Percentiles rank a stretch among this genome's conserved stretches.
Conservation (phyloP, 2,113 vertebrate genomes). For the Melanotaenia duboulayi region DNA sequence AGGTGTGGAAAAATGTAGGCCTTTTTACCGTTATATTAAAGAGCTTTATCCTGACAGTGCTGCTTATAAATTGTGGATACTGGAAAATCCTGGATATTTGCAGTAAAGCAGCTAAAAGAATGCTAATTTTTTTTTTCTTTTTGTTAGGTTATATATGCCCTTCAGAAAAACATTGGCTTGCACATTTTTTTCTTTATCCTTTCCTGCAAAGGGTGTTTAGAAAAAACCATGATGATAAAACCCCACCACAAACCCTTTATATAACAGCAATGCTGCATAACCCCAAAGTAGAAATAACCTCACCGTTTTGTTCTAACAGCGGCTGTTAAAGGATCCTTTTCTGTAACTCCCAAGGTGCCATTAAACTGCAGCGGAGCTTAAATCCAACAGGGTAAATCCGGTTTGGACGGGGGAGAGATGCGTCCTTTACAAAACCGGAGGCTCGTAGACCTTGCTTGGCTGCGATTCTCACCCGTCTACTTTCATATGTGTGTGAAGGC, state of each 20-base stretch:
- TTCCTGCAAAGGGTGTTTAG: not conserved
- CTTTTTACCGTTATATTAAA: not conserved
- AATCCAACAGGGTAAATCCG: slow-evolving; percentile 2
- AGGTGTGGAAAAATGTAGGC: not conserved
- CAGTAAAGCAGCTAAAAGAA: not conserved
- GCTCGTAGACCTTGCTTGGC: not conserved
- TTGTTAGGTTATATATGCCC: too few relatives aligned
- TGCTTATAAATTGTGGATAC: not conserved
- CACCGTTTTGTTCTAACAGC: slow-evolving; percentile 58
- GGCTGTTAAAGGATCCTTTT: slow-evolving; percentile 10
- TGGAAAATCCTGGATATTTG: too few relatives aligned
- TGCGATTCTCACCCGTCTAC: not conserved
- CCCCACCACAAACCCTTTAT: not conserved
- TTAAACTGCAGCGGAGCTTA: not conserved
- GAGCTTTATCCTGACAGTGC: too few relatives aligned
- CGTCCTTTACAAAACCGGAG: not conserved
- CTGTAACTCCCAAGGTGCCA: slow-evolving; percentile 14
- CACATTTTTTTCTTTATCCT: not conserved
- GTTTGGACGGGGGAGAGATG: not conserved
- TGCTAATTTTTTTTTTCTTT: not conserved
- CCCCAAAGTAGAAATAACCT: slow-evolving; percentile 16
- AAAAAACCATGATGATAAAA: too few relatives aligned
- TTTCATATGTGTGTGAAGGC: not conserved
- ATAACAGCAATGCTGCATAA: not conserved
- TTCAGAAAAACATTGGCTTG: not conserved